Evolutionary conservation across 2,888 invertebrate species (phyloP).

Genomic region (Drosophila picticornis): DNA sequence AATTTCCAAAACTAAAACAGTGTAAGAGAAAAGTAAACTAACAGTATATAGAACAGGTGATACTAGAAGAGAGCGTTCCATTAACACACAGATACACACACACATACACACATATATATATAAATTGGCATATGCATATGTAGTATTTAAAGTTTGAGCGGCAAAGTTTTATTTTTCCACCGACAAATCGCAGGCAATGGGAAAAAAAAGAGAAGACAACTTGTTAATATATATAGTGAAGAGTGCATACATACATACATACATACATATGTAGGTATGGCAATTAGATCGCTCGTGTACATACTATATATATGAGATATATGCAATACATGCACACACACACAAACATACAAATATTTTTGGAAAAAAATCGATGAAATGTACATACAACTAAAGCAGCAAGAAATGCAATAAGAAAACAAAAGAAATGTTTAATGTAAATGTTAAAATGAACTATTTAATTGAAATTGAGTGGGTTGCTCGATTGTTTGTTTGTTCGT

Average conservation of each 20-base stretch:
- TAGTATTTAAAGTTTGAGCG: conserved; percentile 26
- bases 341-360: conserved; percentile 57
- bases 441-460: conserved; percentile 44
- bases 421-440: conserved; percentile 43
- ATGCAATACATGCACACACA: conserved; percentile 10
- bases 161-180: conserved; percentile 67
- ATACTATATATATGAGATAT: conserved; percentile 35
- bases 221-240: conserved; percentile 30
- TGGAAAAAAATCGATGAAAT: conserved; percentile 45
- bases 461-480: conserved; percentile 38
- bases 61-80: background rate
- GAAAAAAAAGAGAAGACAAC: conserved; percentile 25
- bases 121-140: background rate
- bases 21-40: conserved; percentile 17
- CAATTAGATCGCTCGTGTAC: conserved; percentile 55
- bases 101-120: background rate
- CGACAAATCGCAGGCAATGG: conserved; percentile 61
- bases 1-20: conserved; percentile 2
- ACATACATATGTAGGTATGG: conserved; percentile 35
- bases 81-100: background rate
- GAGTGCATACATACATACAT: conserved; percentile 8
- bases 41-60: conserved; percentile 17
- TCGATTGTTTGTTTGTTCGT: conserved; percentile 30
- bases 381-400: conserved; percentile 31
- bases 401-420: conserved; percentile 31